These are phyloP conservation scores for Sinocyclocheilus anshuiensis DNA, from an alignment of 2,113 vertebrate species.

Conservation along the genomic window DNA sequence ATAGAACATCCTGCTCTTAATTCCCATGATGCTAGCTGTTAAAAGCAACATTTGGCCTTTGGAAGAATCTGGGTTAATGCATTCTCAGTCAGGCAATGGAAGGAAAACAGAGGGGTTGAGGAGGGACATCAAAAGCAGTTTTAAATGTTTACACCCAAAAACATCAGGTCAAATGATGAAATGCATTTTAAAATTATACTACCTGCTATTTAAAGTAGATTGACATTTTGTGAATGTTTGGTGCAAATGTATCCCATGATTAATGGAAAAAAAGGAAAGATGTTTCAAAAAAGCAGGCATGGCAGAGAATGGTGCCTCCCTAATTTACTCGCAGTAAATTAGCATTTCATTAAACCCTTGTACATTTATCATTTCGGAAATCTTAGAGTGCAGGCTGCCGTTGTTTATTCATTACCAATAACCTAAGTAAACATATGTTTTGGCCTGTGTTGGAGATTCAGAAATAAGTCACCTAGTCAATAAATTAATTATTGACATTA, in stretches of 20 bases:
- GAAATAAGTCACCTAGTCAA: background rate
- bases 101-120: background rate
- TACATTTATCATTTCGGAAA: background rate
- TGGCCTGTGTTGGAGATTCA: background rate
- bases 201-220: background rate
- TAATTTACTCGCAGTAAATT: background rate
- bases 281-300: background rate
- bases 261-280: background rate
- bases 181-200: background rate
- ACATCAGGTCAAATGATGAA: slow-evolving; percentile 13
- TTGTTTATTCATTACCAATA: background rate
- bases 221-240: background rate
- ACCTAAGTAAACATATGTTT: background rate
- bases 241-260: background rate
- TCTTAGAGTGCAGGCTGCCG: background rate
- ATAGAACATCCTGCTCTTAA: slow-evolving; percentile 25
- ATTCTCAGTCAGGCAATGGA: background rate
- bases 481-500: background rate
- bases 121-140: background rate
- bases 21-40: slow-evolving; percentile 17
- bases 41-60: slow-evolving; percentile 31
- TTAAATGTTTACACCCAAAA: slow-evolving; percentile 19
- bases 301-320: background rate
- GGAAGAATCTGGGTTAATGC: slow-evolving; percentile 34
- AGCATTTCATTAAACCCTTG: background rate